Percentiles rank a stretch among this genome's conserved stretches.
Evolutionary conservation across 2,888 invertebrate genomes (phyloP).

Genomic region (Priocnemis perturbator): DNA sequence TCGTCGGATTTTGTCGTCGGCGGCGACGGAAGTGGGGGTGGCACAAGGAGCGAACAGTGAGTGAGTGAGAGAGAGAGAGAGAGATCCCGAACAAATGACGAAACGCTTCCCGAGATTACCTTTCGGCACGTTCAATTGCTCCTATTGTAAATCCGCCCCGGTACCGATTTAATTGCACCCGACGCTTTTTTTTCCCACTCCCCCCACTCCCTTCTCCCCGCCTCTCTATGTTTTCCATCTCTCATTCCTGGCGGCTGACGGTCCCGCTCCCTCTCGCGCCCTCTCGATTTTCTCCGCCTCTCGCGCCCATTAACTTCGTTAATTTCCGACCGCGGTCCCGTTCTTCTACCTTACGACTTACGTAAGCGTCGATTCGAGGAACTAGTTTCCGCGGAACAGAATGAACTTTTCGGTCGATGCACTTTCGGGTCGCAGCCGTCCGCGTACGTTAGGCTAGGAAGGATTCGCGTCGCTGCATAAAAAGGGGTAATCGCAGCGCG

Average conservation of each 20-base stretch:
- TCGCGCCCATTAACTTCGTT: constrained; percentile 7
- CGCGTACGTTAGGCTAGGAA: no score
- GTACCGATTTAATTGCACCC: constrained; percentile 6
- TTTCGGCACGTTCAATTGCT: constrained; percentile 30
- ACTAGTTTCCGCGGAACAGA: constrained; percentile 5
- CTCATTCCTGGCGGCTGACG: not conserved
- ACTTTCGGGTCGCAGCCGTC: not conserved
- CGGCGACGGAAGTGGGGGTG: no score
- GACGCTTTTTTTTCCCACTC: not conserved
- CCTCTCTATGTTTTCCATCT: not conserved
- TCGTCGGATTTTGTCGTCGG: constrained; percentile 24
- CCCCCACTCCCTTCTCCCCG: not conserved
- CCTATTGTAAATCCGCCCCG: constrained; percentile 24
- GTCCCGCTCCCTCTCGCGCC: not conserved
- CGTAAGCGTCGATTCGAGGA: constrained; percentile 5
- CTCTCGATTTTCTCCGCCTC: not conserved
- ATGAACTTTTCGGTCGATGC: constrained; percentile 10
- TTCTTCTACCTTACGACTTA: constrained; percentile 4
- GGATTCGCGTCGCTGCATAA: no score
- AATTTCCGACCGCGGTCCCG: constrained; percentile 5
- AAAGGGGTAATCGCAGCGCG: no score
- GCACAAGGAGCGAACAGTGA: constrained; percentile 18
- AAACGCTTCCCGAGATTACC: constrained; percentile 34
- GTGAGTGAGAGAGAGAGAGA: not conserved
- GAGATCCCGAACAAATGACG: constrained; percentile 19